These are phyloP conservation scores for Trissolcus brochymenae DNA, from an alignment of 2,888 invertebrate species.

Conservation along the genomic window DNA sequence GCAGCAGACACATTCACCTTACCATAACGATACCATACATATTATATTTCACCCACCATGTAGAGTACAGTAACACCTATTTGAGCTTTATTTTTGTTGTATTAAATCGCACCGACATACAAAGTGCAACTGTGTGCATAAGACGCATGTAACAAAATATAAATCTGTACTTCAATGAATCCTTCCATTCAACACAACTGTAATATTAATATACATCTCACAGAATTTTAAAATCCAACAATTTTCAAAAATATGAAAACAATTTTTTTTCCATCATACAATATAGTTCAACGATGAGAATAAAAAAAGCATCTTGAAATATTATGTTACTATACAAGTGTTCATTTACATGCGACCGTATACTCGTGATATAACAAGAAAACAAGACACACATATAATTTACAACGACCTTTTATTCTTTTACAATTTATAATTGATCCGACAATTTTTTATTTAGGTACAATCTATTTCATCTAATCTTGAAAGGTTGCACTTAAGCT, in stretches of 20 bases:
- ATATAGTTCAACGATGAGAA: too few relatives aligned
- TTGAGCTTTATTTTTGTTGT: constrained; percentile 40
- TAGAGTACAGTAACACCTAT: constrained; percentile 47
- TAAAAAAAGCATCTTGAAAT: too few relatives aligned
- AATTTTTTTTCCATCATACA: neutral
- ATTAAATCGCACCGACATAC: constrained; percentile 22
- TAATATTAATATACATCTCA: neutral
- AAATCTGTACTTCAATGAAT: constrained; percentile 3
- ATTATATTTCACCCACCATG: constrained; percentile 53
- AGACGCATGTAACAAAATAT: neutral
- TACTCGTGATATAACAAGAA: neutral
- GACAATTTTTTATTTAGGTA: constrained; percentile 23
- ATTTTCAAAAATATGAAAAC: neutral
- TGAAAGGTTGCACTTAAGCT: constrained; percentile 60
- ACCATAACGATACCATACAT: constrained; percentile 49
- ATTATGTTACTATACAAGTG: neutral
- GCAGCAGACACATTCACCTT: constrained; percentile 48
- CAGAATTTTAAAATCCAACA: neutral
- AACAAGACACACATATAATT: constrained; percentile 7
- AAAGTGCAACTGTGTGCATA: constrained; percentile 4
- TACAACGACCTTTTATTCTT: constrained; percentile 19
- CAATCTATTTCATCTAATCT: constrained; percentile 42
- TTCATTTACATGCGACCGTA: neutral
- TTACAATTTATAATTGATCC: constrained; percentile 16
- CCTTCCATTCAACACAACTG: too few relatives aligned